phyloP scores from a whole-genome alignment of 2,888 invertebrate genomes.

The Archips crataeganus region DNA sequence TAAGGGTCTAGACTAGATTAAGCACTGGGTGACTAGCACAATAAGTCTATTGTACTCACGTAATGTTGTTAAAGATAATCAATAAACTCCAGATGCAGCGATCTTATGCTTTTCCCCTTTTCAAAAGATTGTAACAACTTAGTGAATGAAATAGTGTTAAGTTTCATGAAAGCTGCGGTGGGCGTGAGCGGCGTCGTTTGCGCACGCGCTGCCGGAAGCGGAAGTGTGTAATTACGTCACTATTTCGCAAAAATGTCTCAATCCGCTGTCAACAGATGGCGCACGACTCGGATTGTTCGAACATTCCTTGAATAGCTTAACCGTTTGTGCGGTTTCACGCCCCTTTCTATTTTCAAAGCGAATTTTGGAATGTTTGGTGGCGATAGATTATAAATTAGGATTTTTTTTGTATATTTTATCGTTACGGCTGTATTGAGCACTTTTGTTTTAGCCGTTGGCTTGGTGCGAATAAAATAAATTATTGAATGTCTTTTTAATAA shows the following conservation, averaged over 20 bases:
- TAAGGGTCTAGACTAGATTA: no score
- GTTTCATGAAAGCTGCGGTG: conserved; percentile 67
- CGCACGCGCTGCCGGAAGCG: conserved; percentile 82
- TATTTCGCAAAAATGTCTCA: conserved; percentile 84
- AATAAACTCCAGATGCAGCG: background rate
- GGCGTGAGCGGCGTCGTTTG: conserved; percentile 70
- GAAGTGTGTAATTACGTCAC: conserved; percentile 80
- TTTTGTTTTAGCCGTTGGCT: conserved; percentile 67
- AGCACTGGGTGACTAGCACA: background rate
- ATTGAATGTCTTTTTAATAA: conserved; percentile 86
- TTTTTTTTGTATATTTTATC: conserved; percentile 37
- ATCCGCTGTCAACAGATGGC: conserved; percentile 79
- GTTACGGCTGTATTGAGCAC: conserved; percentile 65
- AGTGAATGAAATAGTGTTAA: conserved; percentile 60
- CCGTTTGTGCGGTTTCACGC: conserved; percentile 73
- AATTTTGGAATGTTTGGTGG: conserved; percentile 46
- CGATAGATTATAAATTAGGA: conserved; percentile 39
- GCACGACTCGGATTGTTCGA: conserved; percentile 68
- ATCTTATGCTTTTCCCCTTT: background rate
- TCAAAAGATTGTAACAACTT: conserved; percentile 37
- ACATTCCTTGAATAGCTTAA: conserved; percentile 74
- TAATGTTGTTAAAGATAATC: background rate
- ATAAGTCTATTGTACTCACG: background rate
- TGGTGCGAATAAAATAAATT: conserved; percentile 82
- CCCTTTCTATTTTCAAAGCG: conserved; percentile 50